A percentile compares a stretch with the other conserved stretches of the same genome.
These are phyloP conservation scores for Lycaon pictus DNA, from an alignment of 2,113 vertebrate species.

Conservation along the genomic window DNA sequence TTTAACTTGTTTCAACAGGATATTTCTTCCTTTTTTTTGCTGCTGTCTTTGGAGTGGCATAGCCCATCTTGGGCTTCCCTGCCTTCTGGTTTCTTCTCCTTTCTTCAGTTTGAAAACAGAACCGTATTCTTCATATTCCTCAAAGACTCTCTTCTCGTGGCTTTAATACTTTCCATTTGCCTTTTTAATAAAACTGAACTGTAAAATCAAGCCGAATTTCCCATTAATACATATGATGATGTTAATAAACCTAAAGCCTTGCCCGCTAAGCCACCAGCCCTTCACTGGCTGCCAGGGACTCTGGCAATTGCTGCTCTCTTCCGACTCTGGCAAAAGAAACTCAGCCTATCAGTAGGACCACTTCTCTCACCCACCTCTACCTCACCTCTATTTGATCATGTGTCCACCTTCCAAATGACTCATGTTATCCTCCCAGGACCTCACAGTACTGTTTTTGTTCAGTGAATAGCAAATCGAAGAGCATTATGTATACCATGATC, in stretches of 20 bases:
- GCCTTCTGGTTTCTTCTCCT: neutral
- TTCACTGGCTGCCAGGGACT: neutral
- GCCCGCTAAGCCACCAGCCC: accelerated
- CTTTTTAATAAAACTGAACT: neutral
- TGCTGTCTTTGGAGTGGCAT: neutral
- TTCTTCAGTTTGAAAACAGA: neutral
- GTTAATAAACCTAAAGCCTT: neutral
- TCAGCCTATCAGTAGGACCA: accelerated
- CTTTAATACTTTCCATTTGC: neutral
- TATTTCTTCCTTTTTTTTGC: neutral
- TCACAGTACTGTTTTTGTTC: neutral
- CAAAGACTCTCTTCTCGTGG: neutral
- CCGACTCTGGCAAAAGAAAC: neutral
- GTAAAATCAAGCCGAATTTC: neutral
- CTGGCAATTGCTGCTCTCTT: neutral
- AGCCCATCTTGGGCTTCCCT: neutral
- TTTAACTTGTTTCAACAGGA: neutral
- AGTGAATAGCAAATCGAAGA: neutral
- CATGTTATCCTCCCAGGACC: neutral
- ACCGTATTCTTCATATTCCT: neutral
- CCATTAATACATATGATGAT: neutral
- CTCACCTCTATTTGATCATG: neutral
- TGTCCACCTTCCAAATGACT: neutral
- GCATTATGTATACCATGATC: neutral
- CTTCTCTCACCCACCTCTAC: neutral